Base-by-base conservation (phyloP, 2,888 invertebrate genomes). In the Drosophila mimica region DNA sequence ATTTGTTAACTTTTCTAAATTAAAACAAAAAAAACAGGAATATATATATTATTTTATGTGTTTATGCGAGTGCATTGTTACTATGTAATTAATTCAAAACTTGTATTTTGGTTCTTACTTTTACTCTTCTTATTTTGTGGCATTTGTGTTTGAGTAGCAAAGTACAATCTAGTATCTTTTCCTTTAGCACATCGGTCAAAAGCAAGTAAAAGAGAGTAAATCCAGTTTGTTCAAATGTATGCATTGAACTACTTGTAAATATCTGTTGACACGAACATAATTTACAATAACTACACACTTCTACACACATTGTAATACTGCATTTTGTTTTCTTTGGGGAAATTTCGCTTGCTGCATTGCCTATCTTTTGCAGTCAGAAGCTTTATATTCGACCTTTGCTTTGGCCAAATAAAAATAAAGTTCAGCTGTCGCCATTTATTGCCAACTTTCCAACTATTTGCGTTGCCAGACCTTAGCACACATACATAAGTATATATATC, bases 351-450 rank as follows among this genome's bases (percentile, higher is more conserved):
- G 38, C 38, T 40, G 38, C 7, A 33, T 15, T 33, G 28, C 15
- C 25, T 53, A 33, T 43, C 53, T 30, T 38, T 48, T 28, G 25
- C 38, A 53, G 31, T 67, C 58, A 62, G n/a, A 30, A 49, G 49
- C 48, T 49, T 62, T 58, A 58, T 67, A 38, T 73, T 57, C 43
- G 40, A 53, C 34, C 58, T 34, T 33, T 51, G 13, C 61, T 38
- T 61, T 11, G 61, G n/a, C 33, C 46, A 53, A 54, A 20, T 53
- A 58, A 17, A 61, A 62, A 20, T 34, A 56, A 59, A 33, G 52
- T 70, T 48, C 76, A 76, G 76, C 56, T 76, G 71, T 61, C 49
- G 38, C 52, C 73, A 48, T 53, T 49, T 63, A 52, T 49, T 17
- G 34, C 40, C 56, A 56, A 36, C 56, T 62, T 52, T 48, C 43